Evolutionary conservation across 2,113 vertebrate species (phyloP).

Genomic region (Petrocephalus zakoni): DNA sequence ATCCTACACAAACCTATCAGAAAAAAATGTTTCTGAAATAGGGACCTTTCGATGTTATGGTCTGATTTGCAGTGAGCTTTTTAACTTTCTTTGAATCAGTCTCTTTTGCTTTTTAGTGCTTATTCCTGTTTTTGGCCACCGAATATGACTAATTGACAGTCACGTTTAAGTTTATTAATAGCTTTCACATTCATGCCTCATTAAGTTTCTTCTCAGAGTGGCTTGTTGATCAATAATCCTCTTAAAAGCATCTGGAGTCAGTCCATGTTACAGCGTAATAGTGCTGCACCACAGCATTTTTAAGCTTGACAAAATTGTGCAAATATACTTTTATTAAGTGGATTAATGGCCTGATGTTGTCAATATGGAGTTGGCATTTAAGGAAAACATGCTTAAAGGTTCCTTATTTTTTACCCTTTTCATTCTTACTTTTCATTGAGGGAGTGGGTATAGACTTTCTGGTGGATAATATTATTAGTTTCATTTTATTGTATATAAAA

Average conservation of each 20-base stretch:
- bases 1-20: neutral
- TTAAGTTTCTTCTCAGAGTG: neutral
- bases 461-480: neutral
- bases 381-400: neutral
- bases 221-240: neutral
- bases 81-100: neutral
- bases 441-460: neutral
- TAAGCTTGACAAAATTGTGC: neutral
- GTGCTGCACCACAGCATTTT: neutral
- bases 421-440: too few relatives aligned
- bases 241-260: neutral
- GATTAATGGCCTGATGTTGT: neutral
- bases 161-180: neutral
- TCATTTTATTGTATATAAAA: neutral
- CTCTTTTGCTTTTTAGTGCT: neutral
- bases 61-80: neutral
- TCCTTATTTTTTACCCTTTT: neutral
- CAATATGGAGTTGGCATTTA: neutral
- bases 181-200: neutral
- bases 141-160: neutral
- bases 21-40: neutral
- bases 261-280: neutral
- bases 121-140: neutral
- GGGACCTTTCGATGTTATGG: neutral
- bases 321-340: constrained; percentile 1